Evolutionary conservation across 30 jellyfish, hydroid and myxozoan genomes (phyloP), one percentile per base, ranked within the genome.

Genomic region (Pseudorhiza aurosa): DNA sequence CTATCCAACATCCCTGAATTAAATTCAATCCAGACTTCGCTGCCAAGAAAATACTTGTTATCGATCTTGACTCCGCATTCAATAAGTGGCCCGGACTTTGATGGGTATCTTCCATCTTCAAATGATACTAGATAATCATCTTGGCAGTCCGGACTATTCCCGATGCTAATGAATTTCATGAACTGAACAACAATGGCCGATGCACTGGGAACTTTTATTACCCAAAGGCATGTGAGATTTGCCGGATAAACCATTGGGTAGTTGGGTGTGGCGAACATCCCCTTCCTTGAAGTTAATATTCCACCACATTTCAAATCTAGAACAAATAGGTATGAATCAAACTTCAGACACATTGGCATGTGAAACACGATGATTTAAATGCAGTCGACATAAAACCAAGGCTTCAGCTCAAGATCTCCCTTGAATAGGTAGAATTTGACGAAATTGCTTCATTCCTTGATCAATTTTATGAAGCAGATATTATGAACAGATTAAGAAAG

Each of bases 301-400:
- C 96, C 96, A n/a, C 99, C 99, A 47, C 99, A 93, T 32, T 47
- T 43, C 39, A 37, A 35, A 25, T 91, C 98, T 91, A 57, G n/a
- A 75, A 36, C 24, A 62, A 33, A n/a, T n/a, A n/a, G n/a, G n/a
- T n/a, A n/a, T n/a, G n/a, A n/a, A n/a, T n/a, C n/a, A n/a, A n/a
- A n/a, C n/a, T n/a, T n/a, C n/a, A n/a, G n/a, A n/a, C n/a, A n/a
- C n/a, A n/a, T n/a, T n/a, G n/a, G n/a, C n/a, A n/a, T n/a, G n/a
- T n/a, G n/a, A n/a, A n/a, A n/a, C n/a, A n/a, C n/a, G n/a, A n/a
- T n/a, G n/a, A n/a, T n/a, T n/a, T n/a, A n/a, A n/a, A n/a, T n/a
- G n/a, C n/a, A n/a, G n/a, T n/a, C n/a, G n/a, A n/a, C n/a, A n/a
- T n/a, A n/a, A n/a, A n/a, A n/a, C n/a, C n/a, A n/a, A n/a, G n/a